phyloP scores from a whole-genome alignment of 2,797 vertebrate species.

The Pteronotus mesoamericanus region DNA sequence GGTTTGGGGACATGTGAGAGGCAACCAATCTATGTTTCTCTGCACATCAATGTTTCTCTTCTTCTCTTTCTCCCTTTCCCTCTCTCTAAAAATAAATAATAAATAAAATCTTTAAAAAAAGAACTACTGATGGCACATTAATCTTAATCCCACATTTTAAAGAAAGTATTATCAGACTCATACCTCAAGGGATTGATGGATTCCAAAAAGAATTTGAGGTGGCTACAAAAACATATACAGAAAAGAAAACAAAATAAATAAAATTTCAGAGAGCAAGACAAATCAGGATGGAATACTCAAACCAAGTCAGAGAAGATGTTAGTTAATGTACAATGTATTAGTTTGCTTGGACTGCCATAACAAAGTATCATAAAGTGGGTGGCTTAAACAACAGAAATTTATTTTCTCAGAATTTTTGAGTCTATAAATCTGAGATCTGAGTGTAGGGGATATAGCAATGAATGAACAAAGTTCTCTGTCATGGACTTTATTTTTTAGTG shows the following conservation, averaged over 20 bases:
- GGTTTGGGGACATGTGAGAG: too few species aligned
- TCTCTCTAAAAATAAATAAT: too few species aligned
- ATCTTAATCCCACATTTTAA: background rate
- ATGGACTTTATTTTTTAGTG: background rate
- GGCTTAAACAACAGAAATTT: background rate
- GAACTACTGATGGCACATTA: background rate
- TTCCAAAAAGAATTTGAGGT: conserved; percentile 11
- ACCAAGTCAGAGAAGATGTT: background rate
- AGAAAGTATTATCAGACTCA: background rate
- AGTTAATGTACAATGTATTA: background rate
- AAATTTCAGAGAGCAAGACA: background rate
- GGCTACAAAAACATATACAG: background rate
- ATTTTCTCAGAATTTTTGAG: background rate
- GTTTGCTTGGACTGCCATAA: background rate
- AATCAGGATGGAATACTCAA: background rate
- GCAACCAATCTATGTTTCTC: too few species aligned
- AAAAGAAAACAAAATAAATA: background rate
- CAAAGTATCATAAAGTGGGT: background rate
- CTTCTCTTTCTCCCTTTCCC: too few species aligned
- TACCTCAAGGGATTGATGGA: background rate
- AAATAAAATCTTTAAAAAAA: too few species aligned
- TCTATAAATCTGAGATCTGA: background rate
- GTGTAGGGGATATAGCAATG: background rate
- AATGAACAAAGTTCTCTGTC: background rate
- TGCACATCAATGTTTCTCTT: too few species aligned